Percentiles rank a stretch among this genome's conserved stretches.
These are phyloP conservation scores for Cryptoprocta ferox DNA, from an alignment of 2,797 vertebrate genomes.

Conservation along the genomic window DNA sequence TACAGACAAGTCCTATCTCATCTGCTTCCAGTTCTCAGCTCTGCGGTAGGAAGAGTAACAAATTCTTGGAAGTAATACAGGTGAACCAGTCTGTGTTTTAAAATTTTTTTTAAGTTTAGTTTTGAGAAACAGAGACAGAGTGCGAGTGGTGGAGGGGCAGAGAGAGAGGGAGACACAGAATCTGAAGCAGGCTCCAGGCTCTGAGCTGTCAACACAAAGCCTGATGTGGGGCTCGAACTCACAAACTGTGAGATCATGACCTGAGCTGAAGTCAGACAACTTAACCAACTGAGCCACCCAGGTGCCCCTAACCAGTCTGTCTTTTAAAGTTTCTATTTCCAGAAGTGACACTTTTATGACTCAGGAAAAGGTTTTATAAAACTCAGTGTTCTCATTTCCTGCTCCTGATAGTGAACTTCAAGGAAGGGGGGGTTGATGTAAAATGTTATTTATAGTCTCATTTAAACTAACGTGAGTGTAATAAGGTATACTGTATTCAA, in stretches of 20 bases:
- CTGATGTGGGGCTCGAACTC: too few species aligned
- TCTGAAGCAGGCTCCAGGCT: too few species aligned
- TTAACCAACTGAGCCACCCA: too few species aligned
- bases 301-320: not conserved
- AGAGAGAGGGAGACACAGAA: too few species aligned
- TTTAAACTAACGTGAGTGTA: not conserved
- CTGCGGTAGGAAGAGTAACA: not conserved
- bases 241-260: too few species aligned
- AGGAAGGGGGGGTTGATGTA: not conserved
- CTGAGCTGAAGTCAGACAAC: too few species aligned
- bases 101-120: not conserved
- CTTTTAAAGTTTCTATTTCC: slow-evolving; percentile 35
- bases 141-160: too few species aligned
- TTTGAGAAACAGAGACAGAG: too few species aligned
- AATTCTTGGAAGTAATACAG: not conserved
- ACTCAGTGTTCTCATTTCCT: not conserved
- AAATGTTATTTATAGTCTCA: not conserved
- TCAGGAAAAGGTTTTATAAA: not conserved
- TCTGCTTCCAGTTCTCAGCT: not conserved
- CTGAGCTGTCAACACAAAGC: too few species aligned
- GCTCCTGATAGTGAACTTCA: not conserved
- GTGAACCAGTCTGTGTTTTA: not conserved
- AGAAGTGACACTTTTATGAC: not conserved
- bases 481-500: not conserved
- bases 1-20: not conserved